These are phyloP conservation scores for Coenonympha arcania DNA, from an alignment of 2,888 invertebrate species.

Conservation along the genomic window DNA sequence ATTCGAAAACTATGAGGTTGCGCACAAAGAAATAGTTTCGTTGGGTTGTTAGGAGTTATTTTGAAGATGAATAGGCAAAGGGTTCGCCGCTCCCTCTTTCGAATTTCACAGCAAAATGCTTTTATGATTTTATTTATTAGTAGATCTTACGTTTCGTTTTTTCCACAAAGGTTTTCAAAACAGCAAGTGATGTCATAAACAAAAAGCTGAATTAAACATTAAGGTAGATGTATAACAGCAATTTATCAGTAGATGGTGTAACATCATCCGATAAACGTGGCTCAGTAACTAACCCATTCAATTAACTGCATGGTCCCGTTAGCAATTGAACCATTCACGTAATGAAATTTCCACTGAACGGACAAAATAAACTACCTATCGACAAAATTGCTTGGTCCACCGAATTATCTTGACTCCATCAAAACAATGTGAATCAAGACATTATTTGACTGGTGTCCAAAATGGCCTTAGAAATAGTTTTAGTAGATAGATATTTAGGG, in stretches of 20 bases:
- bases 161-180: neutral
- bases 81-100: slow-evolving; percentile 15
- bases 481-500: too few relatives aligned
- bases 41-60: slow-evolving; percentile 34
- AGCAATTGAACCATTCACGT: slow-evolving; percentile 47
- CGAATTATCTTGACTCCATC: slow-evolving; percentile 2
- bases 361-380: slow-evolving; percentile 16
- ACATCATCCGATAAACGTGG: slow-evolving; percentile 35
- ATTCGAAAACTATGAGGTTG: slow-evolving; percentile 57
- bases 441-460: too few relatives aligned
- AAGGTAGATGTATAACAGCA: neutral
- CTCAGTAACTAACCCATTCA: slow-evolving; percentile 52
- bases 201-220: neutral
- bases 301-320: slow-evolving; percentile 45
- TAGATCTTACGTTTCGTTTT: neutral
- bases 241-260: slow-evolving; percentile 3
- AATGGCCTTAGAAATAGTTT: too few relatives aligned
- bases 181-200: neutral
- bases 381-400: slow-evolving; percentile 12
- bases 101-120: slow-evolving; percentile 12
- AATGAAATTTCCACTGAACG: slow-evolving; percentile 47
- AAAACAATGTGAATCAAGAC: slow-evolving; percentile 2
- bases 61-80: slow-evolving; percentile 27
- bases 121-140: slow-evolving; percentile 7
- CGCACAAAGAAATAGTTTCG: slow-evolving; percentile 61